Conservation (phyloP, 2,888 invertebrate genomes). For the Tenthredo notha region DNA sequence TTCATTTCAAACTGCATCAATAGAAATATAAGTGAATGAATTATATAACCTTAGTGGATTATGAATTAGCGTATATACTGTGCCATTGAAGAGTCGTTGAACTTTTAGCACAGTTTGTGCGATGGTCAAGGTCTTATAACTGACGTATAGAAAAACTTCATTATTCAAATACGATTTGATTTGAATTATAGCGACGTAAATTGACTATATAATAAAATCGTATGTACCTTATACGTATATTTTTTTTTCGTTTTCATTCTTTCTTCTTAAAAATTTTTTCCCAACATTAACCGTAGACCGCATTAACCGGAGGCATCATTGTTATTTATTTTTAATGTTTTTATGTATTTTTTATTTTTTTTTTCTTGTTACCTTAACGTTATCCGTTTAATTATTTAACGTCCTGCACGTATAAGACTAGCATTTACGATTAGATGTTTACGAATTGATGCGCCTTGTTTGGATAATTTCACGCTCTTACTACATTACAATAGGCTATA, state of each 20-base stretch:
- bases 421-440: slow-evolving; percentile 9
- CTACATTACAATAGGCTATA: background rate
- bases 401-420: background rate
- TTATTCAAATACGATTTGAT: slow-evolving; percentile 6
- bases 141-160: background rate
- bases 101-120: slow-evolving; percentile 58
- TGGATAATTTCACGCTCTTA: slow-evolving; percentile 19
- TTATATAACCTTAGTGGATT: background rate
- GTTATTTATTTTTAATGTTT: slow-evolving; percentile 1
- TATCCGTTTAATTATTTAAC: slow-evolving; percentile 22
- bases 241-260: background rate
- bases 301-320: background rate
- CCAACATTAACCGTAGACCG: background rate
- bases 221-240: too few species aligned
- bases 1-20: background rate
- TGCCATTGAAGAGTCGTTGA: slow-evolving; percentile 55
- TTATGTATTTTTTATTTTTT: too few species aligned
- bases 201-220: slow-evolving; percentile 16
- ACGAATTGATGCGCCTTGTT: slow-evolving; percentile 27
- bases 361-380: background rate
- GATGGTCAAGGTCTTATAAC: slow-evolving; percentile 2
- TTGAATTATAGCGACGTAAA: background rate
- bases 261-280: background rate
- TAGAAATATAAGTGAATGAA: background rate
- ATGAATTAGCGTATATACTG: background rate